Conservation (phyloP, 2,888 invertebrate genomes). For the Pharmacophagus antenor region DNA sequence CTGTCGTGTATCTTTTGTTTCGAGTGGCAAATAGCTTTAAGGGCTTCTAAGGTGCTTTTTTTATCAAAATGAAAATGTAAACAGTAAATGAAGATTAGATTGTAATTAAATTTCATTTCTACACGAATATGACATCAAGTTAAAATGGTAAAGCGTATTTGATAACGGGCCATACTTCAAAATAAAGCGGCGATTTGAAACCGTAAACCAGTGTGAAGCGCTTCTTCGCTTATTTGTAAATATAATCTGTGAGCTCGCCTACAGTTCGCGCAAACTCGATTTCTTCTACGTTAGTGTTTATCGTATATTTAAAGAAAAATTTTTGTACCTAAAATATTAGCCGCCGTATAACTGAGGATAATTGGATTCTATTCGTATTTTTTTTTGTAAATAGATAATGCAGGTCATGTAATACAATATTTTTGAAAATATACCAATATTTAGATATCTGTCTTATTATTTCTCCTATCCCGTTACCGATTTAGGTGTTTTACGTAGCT, state of each 20-base stretch:
- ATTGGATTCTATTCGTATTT: constrained; percentile 61
- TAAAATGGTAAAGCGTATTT: too few relatives aligned
- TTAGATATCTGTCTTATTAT: constrained; percentile 56
- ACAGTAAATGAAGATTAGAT: too few relatives aligned
- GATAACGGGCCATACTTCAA: constrained; percentile 10
- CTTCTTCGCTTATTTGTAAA: constrained; percentile 44
- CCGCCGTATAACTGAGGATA: constrained; percentile 51
- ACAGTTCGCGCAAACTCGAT: constrained; percentile 38
- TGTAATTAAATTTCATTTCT: too few relatives aligned
- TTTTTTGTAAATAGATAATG: constrained; percentile 77
- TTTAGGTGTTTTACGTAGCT: too few relatives aligned
- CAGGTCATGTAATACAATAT: constrained; percentile 79
- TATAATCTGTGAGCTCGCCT: constrained; percentile 38
- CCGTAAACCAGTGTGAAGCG: constrained; percentile 32
- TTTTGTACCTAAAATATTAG: constrained; percentile 46
- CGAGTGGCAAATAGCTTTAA: too few relatives aligned
- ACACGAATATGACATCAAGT: too few relatives aligned
- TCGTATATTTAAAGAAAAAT: constrained; percentile 43
- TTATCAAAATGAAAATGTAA: too few relatives aligned
- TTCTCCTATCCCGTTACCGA: background rate
- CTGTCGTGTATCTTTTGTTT: too few relatives aligned
- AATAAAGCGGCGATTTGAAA: constrained; percentile 17
- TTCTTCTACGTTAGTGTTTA: constrained; percentile 35
- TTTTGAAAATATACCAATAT: constrained; percentile 81
- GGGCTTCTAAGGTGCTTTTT: too few relatives aligned